Base-by-base conservation (phyloP, 2,888 invertebrate genomes). In the Lithophane ornitopus region DNA sequence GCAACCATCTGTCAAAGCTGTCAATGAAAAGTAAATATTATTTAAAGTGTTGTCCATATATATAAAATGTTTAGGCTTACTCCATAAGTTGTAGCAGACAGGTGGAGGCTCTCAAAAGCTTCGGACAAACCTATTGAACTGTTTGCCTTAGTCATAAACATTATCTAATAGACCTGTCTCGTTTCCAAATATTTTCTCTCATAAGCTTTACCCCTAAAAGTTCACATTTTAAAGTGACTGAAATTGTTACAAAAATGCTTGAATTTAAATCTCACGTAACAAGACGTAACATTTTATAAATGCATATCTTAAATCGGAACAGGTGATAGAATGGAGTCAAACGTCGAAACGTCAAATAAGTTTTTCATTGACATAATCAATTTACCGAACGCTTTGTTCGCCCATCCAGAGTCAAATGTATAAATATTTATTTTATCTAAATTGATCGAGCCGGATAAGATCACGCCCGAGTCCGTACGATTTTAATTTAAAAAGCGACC, bases 371-470 rank as follows among this genome's bases (percentile, higher is more conserved):
- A 94, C 94, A 93, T 94, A 96, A 96, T 96, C 96, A 96, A 96
- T 96, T 96, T 95, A 94, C 94, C 89, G 92, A 92, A 93, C 92
- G 94, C 95, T 95, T 95, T 95, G 96, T 96, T 95, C 94, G 93
- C 93, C 92, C 94, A 94, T 95, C 95, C 92, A 93, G 93, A 93
- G 93, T 92, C 93, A 93, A 94, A 94, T 94, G 94, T 96, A 96
- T 96, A 96, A 96, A 96, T 96, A 96, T 96, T 96, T 96, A 95
- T 96, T 96, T 96, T 96, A 96, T 96, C 96, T 96, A 96, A 96
- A 96, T 96, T 95, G 96, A 96, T 96, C 96, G 94, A 94, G 90
- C 84, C 90, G 94, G 96, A 96, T 96, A 96, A 96, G 95, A 96
- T 96, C 96, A 93, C 95, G 93, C 94, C 92, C 91, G 93, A 91